Evolutionary conservation across 2,113 vertebrate species (phyloP).

Genomic region (Castor canadensis): DNA sequence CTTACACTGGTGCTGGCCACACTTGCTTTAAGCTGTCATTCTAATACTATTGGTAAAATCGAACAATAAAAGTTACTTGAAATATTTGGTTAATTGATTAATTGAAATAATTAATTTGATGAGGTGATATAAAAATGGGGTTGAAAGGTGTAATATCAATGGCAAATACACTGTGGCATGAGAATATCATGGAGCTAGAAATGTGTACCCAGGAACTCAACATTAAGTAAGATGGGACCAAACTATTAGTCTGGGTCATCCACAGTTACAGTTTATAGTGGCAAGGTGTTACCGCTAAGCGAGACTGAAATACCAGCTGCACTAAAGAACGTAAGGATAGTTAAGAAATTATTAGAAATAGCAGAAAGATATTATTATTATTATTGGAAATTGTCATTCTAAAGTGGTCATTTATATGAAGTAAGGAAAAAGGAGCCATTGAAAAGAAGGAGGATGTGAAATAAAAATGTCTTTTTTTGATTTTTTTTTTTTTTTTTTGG

Average conservation of each 20-base stretch:
- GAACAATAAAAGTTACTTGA: neutral
- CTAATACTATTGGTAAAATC: neutral
- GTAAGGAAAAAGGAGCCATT: neutral
- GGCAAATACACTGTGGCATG: neutral
- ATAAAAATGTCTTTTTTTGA: neutral
- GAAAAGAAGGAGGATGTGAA: neutral
- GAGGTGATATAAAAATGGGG: neutral
- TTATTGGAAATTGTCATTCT: neutral
- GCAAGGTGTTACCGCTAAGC: neutral
- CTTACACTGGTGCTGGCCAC: neutral
- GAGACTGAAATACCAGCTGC: neutral
- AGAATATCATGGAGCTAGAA: neutral
- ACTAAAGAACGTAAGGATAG: no score
- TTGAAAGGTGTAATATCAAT: neutral
- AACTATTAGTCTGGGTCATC: neutral
- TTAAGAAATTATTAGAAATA: neutral
- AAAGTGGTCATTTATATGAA: neutral
- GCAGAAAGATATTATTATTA: neutral
- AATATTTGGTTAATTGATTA: neutral
- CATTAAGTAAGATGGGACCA: no score
- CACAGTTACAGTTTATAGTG: fast-evolving
- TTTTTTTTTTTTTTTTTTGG: neutral
- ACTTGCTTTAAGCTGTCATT: neutral
- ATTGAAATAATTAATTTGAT: neutral
- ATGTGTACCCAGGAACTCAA: neutral